Base-by-base conservation (phyloP, 1,140 invertebrate genomes). In the Aphis craccivora region DNA sequence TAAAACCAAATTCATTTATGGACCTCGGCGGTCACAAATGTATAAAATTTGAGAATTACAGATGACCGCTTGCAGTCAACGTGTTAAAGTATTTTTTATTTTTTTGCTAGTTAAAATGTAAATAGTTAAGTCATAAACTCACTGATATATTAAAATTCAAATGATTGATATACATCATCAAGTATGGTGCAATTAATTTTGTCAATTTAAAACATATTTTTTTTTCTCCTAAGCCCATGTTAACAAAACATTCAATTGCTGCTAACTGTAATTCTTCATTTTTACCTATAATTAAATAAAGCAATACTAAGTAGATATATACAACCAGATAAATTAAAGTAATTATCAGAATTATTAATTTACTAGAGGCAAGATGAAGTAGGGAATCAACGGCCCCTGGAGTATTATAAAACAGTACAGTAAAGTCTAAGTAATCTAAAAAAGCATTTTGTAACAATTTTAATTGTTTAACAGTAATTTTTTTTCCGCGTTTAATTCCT, bases 131-230 rank as follows among this genome's bases (percentile, higher is more conserved):
- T 48, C 25, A 83, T 51, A n/a, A 93, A 55, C 91, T 93, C 86
- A 93, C 91, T 7, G 91, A 86, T 93, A 93, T 25, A 25, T 93
- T 93, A 86, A 86, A 93, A 55, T 93, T 93, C 37, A 84, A 93
- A 84, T 53, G 84, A 22, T 84, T 93, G 5, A 93, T 93, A 37
- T 93, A 83, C 51, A 93, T 84, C 91, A 93, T 93, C 25, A 93
- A 86, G 25, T 93, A 93, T 30, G 91, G 81, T 20, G 81, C 55
- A 30, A 93, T 51, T 60, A 93, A 55, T 86, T 93, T 93, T 37
- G 81, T 25, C 53, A 93, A 86, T 83, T 86, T 93, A 0, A 60
- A 40, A 83, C 91, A 93, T n/a, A 37, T 55, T 55, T 86, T 86
- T 40, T 43, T 51, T 55, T 93, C 91, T n/a, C 81, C 91, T 25